Base-by-base conservation (phyloP, 2,888 invertebrate genomes). In the Acronicta aceris region DNA sequence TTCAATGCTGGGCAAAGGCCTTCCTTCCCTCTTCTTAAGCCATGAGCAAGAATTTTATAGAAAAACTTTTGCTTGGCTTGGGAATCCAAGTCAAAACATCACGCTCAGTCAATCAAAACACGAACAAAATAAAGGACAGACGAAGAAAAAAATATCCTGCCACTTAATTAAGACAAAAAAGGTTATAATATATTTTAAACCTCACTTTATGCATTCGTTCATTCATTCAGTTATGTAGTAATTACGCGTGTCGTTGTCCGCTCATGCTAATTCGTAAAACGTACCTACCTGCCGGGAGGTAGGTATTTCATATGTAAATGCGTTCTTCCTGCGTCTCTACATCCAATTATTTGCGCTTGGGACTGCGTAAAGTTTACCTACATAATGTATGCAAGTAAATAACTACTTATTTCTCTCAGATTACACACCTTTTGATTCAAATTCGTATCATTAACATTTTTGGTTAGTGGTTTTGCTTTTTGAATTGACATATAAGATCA, bases 251-350 rank as follows among this genome's bases (percentile, higher is more conserved):
- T 58, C 65, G 45, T 65, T 73, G 75, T 69, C 82, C 79, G 76
- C 71, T 74, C 48, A 67, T 81, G 83, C 78, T 82, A 82, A 85
- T 85, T 78, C 68, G 54, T 68, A 57, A 70, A 70, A 71, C 64
- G 69, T 66, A 71, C 74, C 74, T 59, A 77, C 45, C 8, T 43
- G 69, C 75, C 73, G 61, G 73, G 71, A 25, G 58, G 51, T 60
- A 48, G 62, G 79, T 82, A 79, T 80, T 82, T 78, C 81, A 71
- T 81, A 84, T 85, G 85, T 66, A 77, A 84, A 84, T 83, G 68
- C 53, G 63, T 55, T 65, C 74, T 69, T 75, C 71, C 69, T 67
- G 60, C 59, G 46, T 68, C 49, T 50, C 65, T 48, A 57, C 62
- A 47, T 71, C 74, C 77, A 84, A 81, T 86, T 83, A 82, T 81